Evolutionary conservation across 2,797 vertebrate genomes (phyloP), one percentile per base, ranked within the genome.

Genomic region (Serranus cabrilla): DNA sequence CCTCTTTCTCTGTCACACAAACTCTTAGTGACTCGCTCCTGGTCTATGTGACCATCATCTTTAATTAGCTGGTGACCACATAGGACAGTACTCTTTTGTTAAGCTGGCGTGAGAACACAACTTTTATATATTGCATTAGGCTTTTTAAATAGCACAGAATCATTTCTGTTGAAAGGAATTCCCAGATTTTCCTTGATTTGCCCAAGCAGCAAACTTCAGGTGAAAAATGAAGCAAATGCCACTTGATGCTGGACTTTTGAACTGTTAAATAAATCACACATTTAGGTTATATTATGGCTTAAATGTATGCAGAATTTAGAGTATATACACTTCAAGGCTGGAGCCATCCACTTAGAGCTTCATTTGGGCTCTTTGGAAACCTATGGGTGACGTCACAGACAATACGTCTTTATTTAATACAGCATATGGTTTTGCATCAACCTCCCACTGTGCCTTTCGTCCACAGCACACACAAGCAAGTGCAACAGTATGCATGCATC

Each of bases 71-170:
- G 31, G 25, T 43, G 21, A 31, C 20, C 31, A 11, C 12, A 9
- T 2, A 13, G 56, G 49, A 45, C 59, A 27, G 25, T 56, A 56
- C 42, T 21, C 11, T 71, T 43, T 27, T 11, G 49, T 71, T 14
- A 21, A 50, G 39, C 42, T 11, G 50, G 55, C 14, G 42, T 27
- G 49, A 54, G 3, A 64, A 50, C 59, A 40, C n/a, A 43, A 21
- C 42, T 16, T 27, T 43, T 39, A 31, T 51, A 49, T 51, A 45
- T 31, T 59, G 21, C 27, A 31, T 63, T 58, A 37, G 12, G 4
- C 45, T 50, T 4, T 65, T 39, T 52, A 56, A 67, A 45, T 20
- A 52, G 18, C 16, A 45, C 14, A 17, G 16, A 45, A 43, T 43
- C 27, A 60, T 21, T 2, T 12, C 21, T 2, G 2, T 3, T 1